Base-by-base conservation (phyloP, 23 tunicate species). In the Trididemnum clinides region DNA sequence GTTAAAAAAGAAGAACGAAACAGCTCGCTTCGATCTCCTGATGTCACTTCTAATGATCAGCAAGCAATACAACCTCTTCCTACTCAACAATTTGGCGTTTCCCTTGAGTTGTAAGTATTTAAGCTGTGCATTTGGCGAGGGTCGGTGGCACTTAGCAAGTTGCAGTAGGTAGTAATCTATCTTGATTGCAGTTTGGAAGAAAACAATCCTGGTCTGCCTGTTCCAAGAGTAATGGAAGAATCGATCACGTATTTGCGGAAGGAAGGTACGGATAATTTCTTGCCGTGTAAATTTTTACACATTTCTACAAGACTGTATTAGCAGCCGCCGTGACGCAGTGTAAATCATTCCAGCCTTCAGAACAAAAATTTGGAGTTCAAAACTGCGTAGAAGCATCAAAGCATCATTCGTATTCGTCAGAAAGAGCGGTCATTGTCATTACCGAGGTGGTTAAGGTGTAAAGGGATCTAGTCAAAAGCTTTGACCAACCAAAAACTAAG, bases 31-130 rank as follows among this genome's bases (percentile, higher is more conserved):
- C 6, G 6, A 25, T 29, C n/a, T 36, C 58, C 74, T 33, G 33
- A 25, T 4, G 92, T 88, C 80, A 87, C 80, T 6, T 50, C 92
- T 19, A 63, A 84, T 28, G 88, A 92, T 80, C 34, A 69, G 1
- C 31, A 76, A 37, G 86, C 97, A 64, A 87, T 92, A 27, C 87
- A 38, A 35, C 91, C 85, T 0, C 54, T 88, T 1, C 86, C 92
- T 20, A 88, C 97, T 12, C 89, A 88, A 64, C 97, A 92, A 80
- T 92, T 92, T 51, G 97, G 92, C 1, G 97, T 92, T 34, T 92
- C 97, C 34, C 81, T 92, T 5, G 38, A 84, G 72, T 92, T 84
- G 97, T 92, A 59, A 84, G 97, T 88, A 23, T 1, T 7, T 29
- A n/a, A 44, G 15, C 54, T 44, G 15, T 7, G 15, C 54, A 44